These are phyloP conservation scores for Cantharis lateralis DNA, from an alignment of 2,888 invertebrate genomes.

Conservation along the genomic window DNA sequence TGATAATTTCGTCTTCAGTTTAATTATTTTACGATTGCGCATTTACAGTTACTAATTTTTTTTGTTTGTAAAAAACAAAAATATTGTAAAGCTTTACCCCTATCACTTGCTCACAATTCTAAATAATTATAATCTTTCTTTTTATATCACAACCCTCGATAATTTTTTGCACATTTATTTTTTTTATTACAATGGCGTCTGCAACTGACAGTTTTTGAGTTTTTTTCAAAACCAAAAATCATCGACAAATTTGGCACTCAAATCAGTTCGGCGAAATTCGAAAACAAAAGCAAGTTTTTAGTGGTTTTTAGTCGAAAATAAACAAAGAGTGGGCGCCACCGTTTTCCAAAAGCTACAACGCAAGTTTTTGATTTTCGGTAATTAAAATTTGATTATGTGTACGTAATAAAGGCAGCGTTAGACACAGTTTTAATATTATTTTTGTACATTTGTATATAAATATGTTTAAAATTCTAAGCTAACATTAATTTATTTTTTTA, in stretches of 20 bases:
- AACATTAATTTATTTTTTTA: constrained; percentile 18
- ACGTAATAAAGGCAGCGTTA: constrained; percentile 26
- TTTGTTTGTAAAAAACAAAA: constrained; percentile 1
- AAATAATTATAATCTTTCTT: constrained; percentile 8
- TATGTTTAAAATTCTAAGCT: constrained; percentile 20
- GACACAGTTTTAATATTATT: constrained; percentile 19
- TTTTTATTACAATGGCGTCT: constrained; percentile 1
- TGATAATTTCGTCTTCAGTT: background rate
- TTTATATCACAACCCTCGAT: constrained; percentile 25
- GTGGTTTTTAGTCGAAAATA: background rate
- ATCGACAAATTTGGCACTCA: background rate
- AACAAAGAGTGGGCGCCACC: background rate
- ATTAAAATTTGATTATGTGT: constrained; percentile 16
- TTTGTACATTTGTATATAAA: constrained; percentile 25
- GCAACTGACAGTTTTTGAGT: background rate
- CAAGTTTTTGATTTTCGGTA: constrained; percentile 14
- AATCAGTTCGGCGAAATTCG: background rate
- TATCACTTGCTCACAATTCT: constrained; percentile 22
- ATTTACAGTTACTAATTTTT: background rate
- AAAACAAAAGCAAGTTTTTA: background rate
- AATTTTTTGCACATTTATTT: constrained; percentile 16
- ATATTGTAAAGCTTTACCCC: constrained; percentile 9
- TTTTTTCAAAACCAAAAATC: background rate
- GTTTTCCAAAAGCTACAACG: constrained; percentile 8
- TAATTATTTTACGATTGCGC: background rate